phyloP scores from a whole-genome alignment of 2,113 vertebrate genomes.

The Forbesichthys agassizii region DNA sequence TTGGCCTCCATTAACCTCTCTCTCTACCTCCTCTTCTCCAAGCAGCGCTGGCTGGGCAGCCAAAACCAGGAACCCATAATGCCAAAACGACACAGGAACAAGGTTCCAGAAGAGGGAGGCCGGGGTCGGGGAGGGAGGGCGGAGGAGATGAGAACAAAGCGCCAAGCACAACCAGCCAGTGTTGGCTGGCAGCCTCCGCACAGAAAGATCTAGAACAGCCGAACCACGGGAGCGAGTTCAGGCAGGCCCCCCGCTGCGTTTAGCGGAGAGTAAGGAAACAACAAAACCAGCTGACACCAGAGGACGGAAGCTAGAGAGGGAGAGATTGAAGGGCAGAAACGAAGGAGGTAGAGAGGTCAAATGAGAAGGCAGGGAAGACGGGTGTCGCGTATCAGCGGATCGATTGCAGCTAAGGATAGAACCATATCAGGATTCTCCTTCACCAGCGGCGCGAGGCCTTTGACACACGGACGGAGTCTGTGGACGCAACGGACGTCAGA shows the following conservation, averaged over 20 bases:
- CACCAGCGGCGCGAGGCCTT: slow-evolving; percentile 38
- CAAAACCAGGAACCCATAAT: slow-evolving; percentile 11
- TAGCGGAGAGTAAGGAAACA: slow-evolving; percentile 53
- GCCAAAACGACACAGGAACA: neutral
- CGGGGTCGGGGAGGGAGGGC: slow-evolving; percentile 7
- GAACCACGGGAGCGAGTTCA: slow-evolving; percentile 41
- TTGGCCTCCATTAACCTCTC: neutral
- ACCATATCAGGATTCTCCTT: slow-evolving; percentile 56
- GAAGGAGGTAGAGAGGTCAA: slow-evolving; percentile 25
- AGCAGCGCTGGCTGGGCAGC: neutral
- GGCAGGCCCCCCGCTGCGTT: slow-evolving; percentile 45
- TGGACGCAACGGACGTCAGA: slow-evolving; percentile 28
- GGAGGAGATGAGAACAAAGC: neutral
- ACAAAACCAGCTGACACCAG: slow-evolving; percentile 49
- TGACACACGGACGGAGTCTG: slow-evolving; percentile 33
- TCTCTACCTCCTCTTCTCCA: neutral
- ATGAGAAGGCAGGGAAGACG: slow-evolving; percentile 45
- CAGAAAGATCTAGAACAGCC: slow-evolving; percentile 56
- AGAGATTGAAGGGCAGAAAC: neutral
- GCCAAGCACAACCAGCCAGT: slow-evolving; percentile 20
- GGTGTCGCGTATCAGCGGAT: slow-evolving; percentile 59
- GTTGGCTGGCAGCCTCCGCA: slow-evolving; percentile 38
- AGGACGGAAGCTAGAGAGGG: slow-evolving; percentile 25
- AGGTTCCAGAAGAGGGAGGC: slow-evolving; percentile 16
- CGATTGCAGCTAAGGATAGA: slow-evolving; percentile 63